Conservation (phyloP, 2,113 vertebrate genomes). For the Nanorana parkeri region DNA sequence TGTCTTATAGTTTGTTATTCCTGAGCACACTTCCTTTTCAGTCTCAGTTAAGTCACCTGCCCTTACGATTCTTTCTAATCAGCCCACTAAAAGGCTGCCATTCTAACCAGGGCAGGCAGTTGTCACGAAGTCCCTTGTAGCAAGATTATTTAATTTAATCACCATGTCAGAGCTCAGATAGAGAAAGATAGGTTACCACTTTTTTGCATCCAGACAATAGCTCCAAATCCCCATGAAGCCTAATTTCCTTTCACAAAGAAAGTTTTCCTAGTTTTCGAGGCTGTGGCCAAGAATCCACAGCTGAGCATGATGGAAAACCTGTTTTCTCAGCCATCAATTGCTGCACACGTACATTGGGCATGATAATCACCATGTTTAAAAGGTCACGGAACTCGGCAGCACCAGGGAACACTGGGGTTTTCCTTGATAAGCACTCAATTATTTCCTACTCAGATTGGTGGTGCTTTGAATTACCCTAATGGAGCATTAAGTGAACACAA, state of each 20-base stretch:
- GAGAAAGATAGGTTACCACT: constrained; percentile 56
- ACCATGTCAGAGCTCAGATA: constrained; percentile 49
- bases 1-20: too few relatives aligned
- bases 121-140: constrained; percentile 39
- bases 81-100: constrained; percentile 27
- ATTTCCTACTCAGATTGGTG: constrained; percentile 59
- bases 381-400: constrained; percentile 54
- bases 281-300: constrained; percentile 52
- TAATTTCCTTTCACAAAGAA: constrained; percentile 54
- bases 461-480: constrained; percentile 58
- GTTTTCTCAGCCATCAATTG: constrained; percentile 52
- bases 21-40: not conserved
- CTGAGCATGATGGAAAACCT: constrained; percentile 51
- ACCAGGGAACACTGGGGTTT: constrained; percentile 54
- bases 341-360: constrained; percentile 49
- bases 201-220: constrained; percentile 55
- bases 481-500: constrained; percentile 58
- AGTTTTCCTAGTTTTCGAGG: constrained; percentile 54
- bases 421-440: constrained; percentile 58
- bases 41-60: constrained; percentile 22
- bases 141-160: constrained; percentile 44
- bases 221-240: constrained; percentile 48
- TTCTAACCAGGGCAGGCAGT: constrained; percentile 39
- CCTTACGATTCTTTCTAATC: constrained; percentile 26
- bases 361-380: constrained; percentile 57